Evolutionary conservation across 2,888 invertebrate genomes (phyloP), one percentile per base, ranked within the genome.

Genomic region (Eristalis pertinax): DNA sequence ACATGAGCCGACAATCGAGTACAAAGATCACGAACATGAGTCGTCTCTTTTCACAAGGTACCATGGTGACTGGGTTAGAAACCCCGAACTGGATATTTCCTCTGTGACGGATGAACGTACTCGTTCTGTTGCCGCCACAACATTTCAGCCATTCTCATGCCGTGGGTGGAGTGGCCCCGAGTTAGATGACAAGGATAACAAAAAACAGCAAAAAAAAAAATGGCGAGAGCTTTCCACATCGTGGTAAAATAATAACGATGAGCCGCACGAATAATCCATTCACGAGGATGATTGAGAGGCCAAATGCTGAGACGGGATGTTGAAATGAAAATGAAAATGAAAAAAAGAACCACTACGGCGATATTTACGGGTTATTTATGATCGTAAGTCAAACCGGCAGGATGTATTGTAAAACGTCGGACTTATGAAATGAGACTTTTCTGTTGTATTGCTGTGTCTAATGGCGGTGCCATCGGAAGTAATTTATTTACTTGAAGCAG

Each of bases 281-380:
- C 19, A 58, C 60, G 32, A 62, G 41, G 29, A 64, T 63, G 41
- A 26, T 41, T 65, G 65, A 19, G 29, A 56, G 32, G 10, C 62
- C 35, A 35, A 74, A 38, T 19, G 35, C n/a, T 43, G 65, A 26
- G 62, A 43, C 19, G 65, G 68, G 65, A n/a, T n/a, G n/a, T n/a
- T n/a, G n/a, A 5, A 1, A 63, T 73, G 76, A 56, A 77, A 70
- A 79, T 79, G 41, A 67, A 79, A 84, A 82, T 72, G 72, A 38
- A 72, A 85, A 85, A 78, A 82, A 82, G 81, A 74, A 73, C 68
- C 69, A 86, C 50, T 5, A 86, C 64, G 82, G 70, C 65, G 69
- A 82, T 78, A 82, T 85, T 76, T 85, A 65, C 68, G 73, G 68
- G 63, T 81, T 81, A 85, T 86, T 82, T 82, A 78, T 86, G 82